Evolutionary conservation across 2,888 invertebrate genomes (phyloP), one percentile per base, ranked within the genome.

Genomic region (Amblyjoppa fuscipennis): DNA sequence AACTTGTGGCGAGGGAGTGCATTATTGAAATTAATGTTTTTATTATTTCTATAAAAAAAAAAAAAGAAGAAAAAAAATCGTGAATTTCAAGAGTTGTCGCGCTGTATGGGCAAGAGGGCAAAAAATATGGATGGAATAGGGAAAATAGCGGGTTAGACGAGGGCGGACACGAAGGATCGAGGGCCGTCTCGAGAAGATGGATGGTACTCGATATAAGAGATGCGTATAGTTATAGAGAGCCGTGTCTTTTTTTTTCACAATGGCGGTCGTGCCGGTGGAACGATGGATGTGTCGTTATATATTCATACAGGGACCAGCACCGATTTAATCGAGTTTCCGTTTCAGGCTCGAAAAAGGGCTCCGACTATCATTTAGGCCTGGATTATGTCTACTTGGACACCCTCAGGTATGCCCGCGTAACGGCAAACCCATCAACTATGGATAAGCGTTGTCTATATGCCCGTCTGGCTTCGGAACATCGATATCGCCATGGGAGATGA

Each of bases 321-420:
- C 41, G 38, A 59, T 53, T 49, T n/a, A 28, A 75, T 75, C 41
- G 53, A 69, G 34, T 76, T 76, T 81, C 68, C 61, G 59, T 81
- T 81, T 69, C 78, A 73, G 71, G 25, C 56, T 34, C n/a, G n/a
- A 59, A 56, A 74, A 74, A 49, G 59, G 49, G 70, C 75, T 86
- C 86, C 80, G 85, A 86, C 84, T 86, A 86, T 34, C 80, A 81
- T 88, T 87, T 86, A 69, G 70, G 53, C 41, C 56, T 59, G 75
- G 31, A 66, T 78, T 86, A 87, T 87, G 78, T 70, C 71, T 59
- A 79, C 66, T 81, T 59, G 80, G 77, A 73, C 74, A 77, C 61
- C 41, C 74, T 68, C 71, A 85, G 85, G 83, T 87, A 85, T 49
- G 45, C 45, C 74, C 68, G 64, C 49, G 53, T 64, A 56, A 64